Conservation (phyloP, 2,888 invertebrate species). For the Dioctria rufipes region DNA sequence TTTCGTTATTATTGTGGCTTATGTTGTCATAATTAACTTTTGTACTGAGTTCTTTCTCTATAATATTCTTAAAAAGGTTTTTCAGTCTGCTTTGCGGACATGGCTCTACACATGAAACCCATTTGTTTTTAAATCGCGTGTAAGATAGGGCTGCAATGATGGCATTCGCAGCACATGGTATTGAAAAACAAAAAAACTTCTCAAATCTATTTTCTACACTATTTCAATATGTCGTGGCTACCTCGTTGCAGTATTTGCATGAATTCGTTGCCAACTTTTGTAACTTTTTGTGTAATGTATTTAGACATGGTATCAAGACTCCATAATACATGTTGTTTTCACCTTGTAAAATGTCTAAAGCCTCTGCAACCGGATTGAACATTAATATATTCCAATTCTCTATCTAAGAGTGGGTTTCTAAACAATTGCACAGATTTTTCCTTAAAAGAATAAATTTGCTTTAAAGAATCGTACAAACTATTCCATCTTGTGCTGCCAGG, state of each 20-base stretch:
- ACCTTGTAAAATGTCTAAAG: conserved; percentile 1
- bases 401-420: background rate
- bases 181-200: no score
- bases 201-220: no score
- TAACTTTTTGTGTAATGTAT: no score
- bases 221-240: no score
- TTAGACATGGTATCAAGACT: no score
- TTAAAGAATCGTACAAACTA: conserved; percentile 7
- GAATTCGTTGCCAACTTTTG: no score
- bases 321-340: conserved; percentile 10
- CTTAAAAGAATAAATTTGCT: background rate
- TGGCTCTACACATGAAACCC: conserved; percentile 17
- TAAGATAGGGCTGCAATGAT: no score
- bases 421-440: background rate
- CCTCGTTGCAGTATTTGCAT: no score
- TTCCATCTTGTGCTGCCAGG: no score
- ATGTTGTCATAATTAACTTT: background rate
- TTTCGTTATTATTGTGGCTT: no score
- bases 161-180: no score
- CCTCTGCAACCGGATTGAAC: background rate
- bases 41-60: conserved; percentile 11
- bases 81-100: background rate
- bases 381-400: conserved; percentile 24
- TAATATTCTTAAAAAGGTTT: background rate
- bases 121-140: no score